Percentiles rank a stretch among this genome's conserved stretches.
These are phyloP conservation scores for Plecturocebus donacophilus DNA, from an alignment of 2,113 vertebrate species.

Conservation along the genomic window DNA sequence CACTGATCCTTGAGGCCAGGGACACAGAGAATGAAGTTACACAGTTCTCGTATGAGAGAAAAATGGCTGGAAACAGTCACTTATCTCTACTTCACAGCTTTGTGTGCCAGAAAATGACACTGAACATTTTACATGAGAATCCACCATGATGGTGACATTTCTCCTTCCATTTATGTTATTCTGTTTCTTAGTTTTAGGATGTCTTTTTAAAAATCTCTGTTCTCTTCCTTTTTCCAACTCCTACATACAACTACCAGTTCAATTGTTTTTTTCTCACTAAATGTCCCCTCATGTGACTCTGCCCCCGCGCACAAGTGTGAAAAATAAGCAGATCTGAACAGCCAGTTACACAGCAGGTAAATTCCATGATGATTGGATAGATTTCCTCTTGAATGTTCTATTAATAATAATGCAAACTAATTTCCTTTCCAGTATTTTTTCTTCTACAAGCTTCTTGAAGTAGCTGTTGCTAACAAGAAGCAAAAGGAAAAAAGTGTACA, in stretches of 20 bases:
- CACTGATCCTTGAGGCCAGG: background rate
- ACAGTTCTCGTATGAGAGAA: background rate
- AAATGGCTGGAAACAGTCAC: background rate
- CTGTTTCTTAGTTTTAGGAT: background rate
- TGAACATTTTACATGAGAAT: background rate
- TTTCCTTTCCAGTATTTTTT: constrained; percentile 12
- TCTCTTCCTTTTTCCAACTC: constrained; percentile 55
- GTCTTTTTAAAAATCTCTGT: background rate
- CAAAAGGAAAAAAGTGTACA: background rate
- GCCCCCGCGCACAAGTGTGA: constrained; percentile 1
- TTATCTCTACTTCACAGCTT: background rate
- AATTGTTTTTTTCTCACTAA: constrained; percentile 52
- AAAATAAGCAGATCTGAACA: constrained; percentile 52
- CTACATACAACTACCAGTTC: constrained; percentile 34
- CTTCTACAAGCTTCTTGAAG: background rate
- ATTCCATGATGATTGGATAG: constrained; percentile 32
- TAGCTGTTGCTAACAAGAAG: background rate
- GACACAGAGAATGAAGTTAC: background rate
- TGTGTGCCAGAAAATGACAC: background rate
- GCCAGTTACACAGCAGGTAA: constrained; percentile 32
- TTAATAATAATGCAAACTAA: constrained; percentile 8
- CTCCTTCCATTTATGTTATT: background rate
- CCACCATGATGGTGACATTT: background rate
- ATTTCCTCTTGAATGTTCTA: constrained; percentile 15
- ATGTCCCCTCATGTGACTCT: background rate